Evolutionary conservation across 2,797 vertebrate genomes (phyloP).

Genomic region (Pangasius djambal): DNA sequence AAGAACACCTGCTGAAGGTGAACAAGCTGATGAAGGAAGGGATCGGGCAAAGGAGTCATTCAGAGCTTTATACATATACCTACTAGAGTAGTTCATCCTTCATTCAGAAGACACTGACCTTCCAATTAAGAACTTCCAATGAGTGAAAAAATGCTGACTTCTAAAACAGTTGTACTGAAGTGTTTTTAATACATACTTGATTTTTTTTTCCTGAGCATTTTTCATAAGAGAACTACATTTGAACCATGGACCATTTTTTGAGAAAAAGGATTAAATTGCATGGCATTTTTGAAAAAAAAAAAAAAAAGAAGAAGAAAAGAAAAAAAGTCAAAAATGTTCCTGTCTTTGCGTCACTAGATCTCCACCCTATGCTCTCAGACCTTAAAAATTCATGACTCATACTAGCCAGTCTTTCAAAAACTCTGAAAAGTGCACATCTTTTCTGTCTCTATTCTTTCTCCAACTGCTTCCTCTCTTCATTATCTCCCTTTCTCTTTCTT

Average conservation of each 20-base stretch:
- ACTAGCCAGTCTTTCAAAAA: slow-evolving; percentile 26
- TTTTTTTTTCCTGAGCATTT: not conserved
- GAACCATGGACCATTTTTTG: not conserved
- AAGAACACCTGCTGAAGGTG: slow-evolving; percentile 40
- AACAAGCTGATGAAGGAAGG: not conserved
- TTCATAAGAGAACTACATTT: not conserved
- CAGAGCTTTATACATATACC: not conserved
- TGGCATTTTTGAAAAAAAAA: slow-evolving; percentile 9
- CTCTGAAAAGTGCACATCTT: slow-evolving; percentile 27
- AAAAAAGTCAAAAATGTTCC: slow-evolving; percentile 15
- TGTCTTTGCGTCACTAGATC: slow-evolving; percentile 32
- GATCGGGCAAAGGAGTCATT: not conserved
- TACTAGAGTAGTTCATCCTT: not conserved
- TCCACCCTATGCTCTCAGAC: slow-evolving; percentile 43
- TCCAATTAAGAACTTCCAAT: not conserved
- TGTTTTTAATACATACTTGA: not conserved
- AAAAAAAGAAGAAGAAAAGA: not conserved
- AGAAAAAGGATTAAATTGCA: not conserved
- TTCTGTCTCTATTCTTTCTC: not conserved
- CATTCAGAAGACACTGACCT: not conserved
- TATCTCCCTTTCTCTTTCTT: slow-evolving; percentile 2
- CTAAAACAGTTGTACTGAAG: not conserved
- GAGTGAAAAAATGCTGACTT: not conserved
- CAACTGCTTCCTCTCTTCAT: not conserved
- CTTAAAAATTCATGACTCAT: slow-evolving; percentile 54